phyloP scores from a whole-genome alignment of 2,888 invertebrate genomes.

The Myathropa florea region DNA sequence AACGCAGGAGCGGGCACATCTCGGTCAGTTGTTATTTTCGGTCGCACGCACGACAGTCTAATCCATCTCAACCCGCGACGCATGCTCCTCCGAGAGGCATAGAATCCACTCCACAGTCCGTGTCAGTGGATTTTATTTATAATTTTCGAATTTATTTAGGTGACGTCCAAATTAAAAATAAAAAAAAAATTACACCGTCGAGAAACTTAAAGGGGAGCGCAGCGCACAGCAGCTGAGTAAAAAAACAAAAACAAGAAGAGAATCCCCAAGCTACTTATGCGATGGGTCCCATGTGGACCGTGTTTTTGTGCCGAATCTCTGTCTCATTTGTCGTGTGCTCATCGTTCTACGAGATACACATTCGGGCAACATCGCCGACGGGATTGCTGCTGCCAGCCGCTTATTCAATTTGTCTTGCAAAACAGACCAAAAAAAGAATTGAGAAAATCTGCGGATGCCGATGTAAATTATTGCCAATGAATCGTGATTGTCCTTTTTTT shows the following conservation, averaged over 20 bases:
- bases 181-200: constrained; percentile 27
- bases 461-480: constrained; percentile 56
- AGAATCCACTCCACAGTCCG: constrained; percentile 42
- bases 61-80: constrained; percentile 30
- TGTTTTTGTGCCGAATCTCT: constrained; percentile 48
- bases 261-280: constrained; percentile 38
- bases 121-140: constrained; percentile 67
- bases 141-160: constrained; percentile 68
- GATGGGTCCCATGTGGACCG: constrained; percentile 39
- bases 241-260: constrained; percentile 34
- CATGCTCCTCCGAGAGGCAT: constrained; percentile 57
- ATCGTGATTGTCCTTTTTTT: constrained; percentile 17
- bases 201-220: background rate
- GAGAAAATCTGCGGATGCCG: constrained; percentile 9
- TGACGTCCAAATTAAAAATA: constrained; percentile 68
- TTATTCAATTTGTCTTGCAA: constrained; percentile 51
- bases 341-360: constrained; percentile 53
- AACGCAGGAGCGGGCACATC: background rate
- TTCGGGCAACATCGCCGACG: constrained; percentile 13
- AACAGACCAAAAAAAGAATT: constrained; percentile 1
- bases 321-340: constrained; percentile 56
- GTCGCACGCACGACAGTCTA: constrained; percentile 1
- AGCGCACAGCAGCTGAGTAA: constrained; percentile 14
- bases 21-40: constrained; percentile 60
- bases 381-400: constrained; percentile 28